Evolutionary conservation across 1,140 invertebrate species (phyloP), one percentile per base, ranked within the genome.

Genomic region (Heliconius hermathena): DNA sequence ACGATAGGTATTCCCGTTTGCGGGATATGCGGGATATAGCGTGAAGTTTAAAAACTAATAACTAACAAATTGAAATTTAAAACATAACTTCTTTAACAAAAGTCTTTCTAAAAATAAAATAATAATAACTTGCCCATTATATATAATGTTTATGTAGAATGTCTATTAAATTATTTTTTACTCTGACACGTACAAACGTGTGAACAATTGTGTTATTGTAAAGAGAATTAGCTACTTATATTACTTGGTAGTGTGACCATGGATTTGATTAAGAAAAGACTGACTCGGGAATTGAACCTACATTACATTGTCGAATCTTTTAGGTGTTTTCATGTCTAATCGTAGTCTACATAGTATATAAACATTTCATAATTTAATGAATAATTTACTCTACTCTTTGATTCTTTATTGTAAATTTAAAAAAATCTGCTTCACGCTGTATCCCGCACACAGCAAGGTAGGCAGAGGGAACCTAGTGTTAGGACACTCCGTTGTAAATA

Each of bases 201-300:
- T 66, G 60, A 66, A 66, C 60, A 66, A 66, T 66, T 66, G 60
- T 66, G 60, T 66, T 66, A 66, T 66, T 66, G 60, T 66, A 66
- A 26, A 26, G 60, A 66, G 60, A 66, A 66, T 66, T 66, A 66
- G 60, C 13, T 66, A 66, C 29, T 66, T 66, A 66, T 66, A 29
- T 66, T 66, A 29, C 60, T 66, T 66, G 2, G 1, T 29, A 66
- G 60, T 13, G 60, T 66, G 13, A 66, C 60, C 22, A 66, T 29
- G 22, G 22, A 9, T 16, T 66, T 11, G 60, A 13, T 66, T 26
- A 29, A 66, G 26, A 26, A 6, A 66, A 66, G 26, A 66, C 54
- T 57, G 54, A 54, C 52, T 22, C 54, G n/a, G 54, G n/a, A 57
- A 57, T 57, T 57, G 8, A 57, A 57, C 54, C 11, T 3, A 22